A percentile compares a stretch with the other conserved stretches of the same genome.
These are phyloP conservation scores for Rostratula benghalensis DNA, from an alignment of 2,113 vertebrate species.

Conservation along the genomic window DNA sequence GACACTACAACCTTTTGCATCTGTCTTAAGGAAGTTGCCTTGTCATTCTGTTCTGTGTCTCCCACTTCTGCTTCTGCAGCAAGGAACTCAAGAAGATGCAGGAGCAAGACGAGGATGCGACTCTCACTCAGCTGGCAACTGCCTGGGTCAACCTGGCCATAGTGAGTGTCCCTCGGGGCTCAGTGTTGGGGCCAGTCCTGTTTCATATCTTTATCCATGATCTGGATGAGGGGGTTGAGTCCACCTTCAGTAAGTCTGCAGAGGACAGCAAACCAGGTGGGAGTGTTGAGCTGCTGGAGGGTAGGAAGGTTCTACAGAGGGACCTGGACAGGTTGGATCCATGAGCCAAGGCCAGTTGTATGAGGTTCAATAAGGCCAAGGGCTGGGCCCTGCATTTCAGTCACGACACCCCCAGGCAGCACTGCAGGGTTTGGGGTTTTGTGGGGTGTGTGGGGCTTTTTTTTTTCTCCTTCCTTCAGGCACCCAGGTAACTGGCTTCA, in stretches of 20 bases:
- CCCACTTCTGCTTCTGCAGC: conserved; percentile 56
- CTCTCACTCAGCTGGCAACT: conserved; percentile 92
- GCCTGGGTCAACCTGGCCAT: conserved; percentile 93
- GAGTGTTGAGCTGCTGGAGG: too few relatives aligned
- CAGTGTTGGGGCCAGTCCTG: too few relatives aligned
- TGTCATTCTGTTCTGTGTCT: neutral
- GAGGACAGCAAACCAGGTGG: too few relatives aligned
- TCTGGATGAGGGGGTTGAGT: too few relatives aligned
- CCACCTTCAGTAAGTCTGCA: too few relatives aligned
- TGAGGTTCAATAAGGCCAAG: too few relatives aligned
- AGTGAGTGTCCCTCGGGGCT: conserved; percentile 70
- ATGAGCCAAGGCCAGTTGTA: too few relatives aligned
- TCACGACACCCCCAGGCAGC: too few relatives aligned
- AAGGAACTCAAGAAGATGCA: conserved; percentile 98
- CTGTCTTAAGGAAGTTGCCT: neutral
- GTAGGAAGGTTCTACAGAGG: too few relatives aligned
- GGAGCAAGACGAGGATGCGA: conserved; percentile 94
- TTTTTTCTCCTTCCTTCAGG: neutral
- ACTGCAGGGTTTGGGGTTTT: neutral
- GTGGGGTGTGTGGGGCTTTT: neutral
- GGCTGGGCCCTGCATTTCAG: too few relatives aligned
- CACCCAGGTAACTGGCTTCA: neutral
- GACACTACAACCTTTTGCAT: accelerated
- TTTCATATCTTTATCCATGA: too few relatives aligned
- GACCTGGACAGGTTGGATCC: too few relatives aligned